A percentile compares a stretch with the other conserved stretches of the same genome.
Conservation (phyloP, 1,140 invertebrate genomes). For the Drosophila repletoides region DNA sequence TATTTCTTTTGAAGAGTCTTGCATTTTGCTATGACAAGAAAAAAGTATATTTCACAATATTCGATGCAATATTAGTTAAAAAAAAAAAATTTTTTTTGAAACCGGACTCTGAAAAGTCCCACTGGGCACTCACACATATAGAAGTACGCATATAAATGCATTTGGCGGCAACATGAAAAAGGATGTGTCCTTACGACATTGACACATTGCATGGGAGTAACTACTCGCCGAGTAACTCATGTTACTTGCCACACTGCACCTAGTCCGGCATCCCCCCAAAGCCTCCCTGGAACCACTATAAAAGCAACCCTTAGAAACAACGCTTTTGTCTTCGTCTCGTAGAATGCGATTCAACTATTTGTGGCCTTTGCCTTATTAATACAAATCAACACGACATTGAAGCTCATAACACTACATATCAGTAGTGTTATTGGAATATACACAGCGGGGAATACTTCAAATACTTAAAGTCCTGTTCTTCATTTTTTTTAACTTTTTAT, state of each 20-base stretch:
- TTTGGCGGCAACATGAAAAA: constrained; percentile 12
- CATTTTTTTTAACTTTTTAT: no score
- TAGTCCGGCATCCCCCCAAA: no score
- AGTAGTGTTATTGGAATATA: no score
- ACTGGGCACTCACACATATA: background rate
- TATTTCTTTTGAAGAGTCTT: no score
- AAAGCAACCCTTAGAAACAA: no score
- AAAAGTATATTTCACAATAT: no score
- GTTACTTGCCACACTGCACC: background rate
- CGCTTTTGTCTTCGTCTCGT: constrained; percentile 10
- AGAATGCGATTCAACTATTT: constrained; percentile 62
- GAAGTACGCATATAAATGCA: background rate
- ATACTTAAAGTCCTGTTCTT: no score
- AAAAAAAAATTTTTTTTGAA: no score
- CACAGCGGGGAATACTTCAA: no score
- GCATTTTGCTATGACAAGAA: no score
- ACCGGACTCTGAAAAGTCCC: background rate
- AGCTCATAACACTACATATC: background rate
- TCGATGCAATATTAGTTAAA: no score
- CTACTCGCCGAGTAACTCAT: background rate
- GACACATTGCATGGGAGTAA: constrained; percentile 6
- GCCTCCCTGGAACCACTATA: no score
- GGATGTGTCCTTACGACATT: constrained; percentile 13
- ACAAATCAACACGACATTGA: constrained; percentile 36
- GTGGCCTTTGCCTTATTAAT: constrained; percentile 62